Evolutionary conservation across 2,113 vertebrate genomes (phyloP).

Genomic region (Lampris megalopsis): DNA sequence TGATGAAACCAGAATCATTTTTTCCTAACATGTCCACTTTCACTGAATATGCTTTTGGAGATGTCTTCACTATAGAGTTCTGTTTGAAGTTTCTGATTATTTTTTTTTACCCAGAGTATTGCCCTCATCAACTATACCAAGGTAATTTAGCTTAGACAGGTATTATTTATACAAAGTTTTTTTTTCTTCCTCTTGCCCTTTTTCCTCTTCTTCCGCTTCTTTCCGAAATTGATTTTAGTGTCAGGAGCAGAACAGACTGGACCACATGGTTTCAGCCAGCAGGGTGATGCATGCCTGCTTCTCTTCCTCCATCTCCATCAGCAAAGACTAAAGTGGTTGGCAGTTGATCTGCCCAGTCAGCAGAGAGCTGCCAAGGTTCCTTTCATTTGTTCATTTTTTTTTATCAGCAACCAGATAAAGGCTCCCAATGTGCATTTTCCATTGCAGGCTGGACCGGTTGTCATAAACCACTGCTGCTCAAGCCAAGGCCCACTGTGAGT

Average conservation of each 20-base stretch:
- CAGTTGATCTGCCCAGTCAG: constrained; percentile 57
- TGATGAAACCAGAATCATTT: too few relatives aligned
- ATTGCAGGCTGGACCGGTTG: constrained; percentile 44
- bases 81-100: too few relatives aligned
- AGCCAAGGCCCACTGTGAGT: constrained; percentile 9
- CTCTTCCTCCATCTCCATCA: background rate
- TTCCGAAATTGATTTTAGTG: too few relatives aligned
- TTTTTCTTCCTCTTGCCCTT: too few relatives aligned
- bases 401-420: constrained; percentile 66
- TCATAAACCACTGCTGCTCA: constrained; percentile 16
- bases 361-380: constrained; percentile 31
- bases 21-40: too few relatives aligned
- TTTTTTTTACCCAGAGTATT: too few relatives aligned
- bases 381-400: constrained; percentile 10
- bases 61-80: too few relatives aligned
- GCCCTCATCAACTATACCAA: too few relatives aligned
- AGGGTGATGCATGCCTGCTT: background rate
- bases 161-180: too few relatives aligned
- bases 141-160: too few relatives aligned
- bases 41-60: too few relatives aligned
- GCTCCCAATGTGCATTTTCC: constrained; percentile 68
- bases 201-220: background rate
- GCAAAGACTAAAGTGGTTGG: constrained; percentile 19
- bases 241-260: background rate
- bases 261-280: background rate